phyloP scores from a whole-genome alignment of 2,888 invertebrate genomes.

The Cerceris ruficornis region DNA sequence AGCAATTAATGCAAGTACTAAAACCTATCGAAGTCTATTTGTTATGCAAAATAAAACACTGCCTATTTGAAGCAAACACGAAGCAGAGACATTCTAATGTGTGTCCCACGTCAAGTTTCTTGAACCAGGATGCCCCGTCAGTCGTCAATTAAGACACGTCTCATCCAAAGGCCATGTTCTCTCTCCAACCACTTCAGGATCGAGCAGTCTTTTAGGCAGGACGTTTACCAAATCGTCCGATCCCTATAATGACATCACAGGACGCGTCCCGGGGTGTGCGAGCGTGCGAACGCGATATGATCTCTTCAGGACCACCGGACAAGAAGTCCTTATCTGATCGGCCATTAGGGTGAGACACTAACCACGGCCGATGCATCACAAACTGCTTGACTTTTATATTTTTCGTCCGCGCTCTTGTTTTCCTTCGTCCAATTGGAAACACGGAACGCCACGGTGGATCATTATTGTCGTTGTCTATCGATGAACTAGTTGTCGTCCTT shows the following conservation, averaged over 20 bases:
- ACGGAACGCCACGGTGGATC: constrained; percentile 11
- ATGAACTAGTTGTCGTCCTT: constrained; percentile 52
- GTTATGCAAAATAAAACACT: no score
- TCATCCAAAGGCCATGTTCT: constrained; percentile 19
- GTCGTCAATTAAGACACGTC: constrained; percentile 47
- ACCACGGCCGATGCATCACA: constrained; percentile 67
- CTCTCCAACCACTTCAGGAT: constrained; percentile 32
- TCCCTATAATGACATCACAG: constrained; percentile 69
- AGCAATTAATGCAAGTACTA: no score
- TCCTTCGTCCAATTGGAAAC: constrained; percentile 23
- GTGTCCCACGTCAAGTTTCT: neutral
- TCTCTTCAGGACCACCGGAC: constrained; percentile 66
- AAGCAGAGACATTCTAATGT: no score
- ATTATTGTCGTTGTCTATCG: constrained; percentile 49
- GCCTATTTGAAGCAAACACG: no score
- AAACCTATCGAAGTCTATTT: no score
- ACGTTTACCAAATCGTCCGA: constrained; percentile 58
- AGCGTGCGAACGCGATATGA: constrained; percentile 71
- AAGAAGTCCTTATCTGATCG: constrained; percentile 74
- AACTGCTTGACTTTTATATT: constrained; percentile 70
- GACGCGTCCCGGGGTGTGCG: constrained; percentile 62
- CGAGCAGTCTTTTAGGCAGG: constrained; percentile 32
- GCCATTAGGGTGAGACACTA: constrained; percentile 72
- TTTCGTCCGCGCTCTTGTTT: constrained; percentile 57
- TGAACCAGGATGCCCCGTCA: constrained; percentile 7